A percentile compares a stretch with the other conserved stretches of the same genome.
Conservation (phyloP, 1,140 invertebrate species). For the Drosophila setifemur region DNA sequence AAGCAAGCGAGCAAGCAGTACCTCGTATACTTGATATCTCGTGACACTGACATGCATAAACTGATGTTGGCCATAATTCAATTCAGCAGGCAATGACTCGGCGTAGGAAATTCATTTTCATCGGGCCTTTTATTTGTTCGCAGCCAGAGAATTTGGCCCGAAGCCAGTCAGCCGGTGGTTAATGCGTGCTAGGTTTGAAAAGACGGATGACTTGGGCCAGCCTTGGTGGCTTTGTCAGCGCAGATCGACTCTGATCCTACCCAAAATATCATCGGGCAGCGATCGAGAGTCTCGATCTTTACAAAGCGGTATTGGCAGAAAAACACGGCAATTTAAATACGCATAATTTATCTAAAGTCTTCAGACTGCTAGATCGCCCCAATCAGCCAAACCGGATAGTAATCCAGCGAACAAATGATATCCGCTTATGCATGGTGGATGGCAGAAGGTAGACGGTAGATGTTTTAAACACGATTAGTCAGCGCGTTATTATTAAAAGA, state of each 20-base stretch:
- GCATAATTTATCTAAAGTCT: slow-evolving; percentile 40
- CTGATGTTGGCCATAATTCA: slow-evolving; percentile 14
- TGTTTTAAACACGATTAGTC: slow-evolving; percentile 49
- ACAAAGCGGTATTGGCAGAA: slow-evolving; percentile 23
- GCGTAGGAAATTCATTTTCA: not conserved
- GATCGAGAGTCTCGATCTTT: slow-evolving; percentile 9
- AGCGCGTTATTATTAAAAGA: slow-evolving; percentile 53
- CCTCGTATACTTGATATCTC: slow-evolving; percentile 14
- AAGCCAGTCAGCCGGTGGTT: not conserved
- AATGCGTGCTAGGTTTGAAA: not conserved
- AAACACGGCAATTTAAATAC: slow-evolving; percentile 14
- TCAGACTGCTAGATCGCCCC: slow-evolving; percentile 12
- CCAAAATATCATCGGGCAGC: slow-evolving; percentile 22
- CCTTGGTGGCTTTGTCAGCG: slow-evolving; percentile 15
- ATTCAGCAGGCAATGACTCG: not conserved
- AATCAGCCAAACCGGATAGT: slow-evolving; percentile 66
- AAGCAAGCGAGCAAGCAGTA: slow-evolving; percentile 13
- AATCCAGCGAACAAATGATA: slow-evolving; percentile 51
- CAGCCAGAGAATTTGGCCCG: not conserved
- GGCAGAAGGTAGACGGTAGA: slow-evolving; percentile 9
- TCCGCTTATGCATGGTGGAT: slow-evolving; percentile 51
- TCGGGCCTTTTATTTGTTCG: not conserved
- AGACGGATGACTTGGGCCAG: not conserved
- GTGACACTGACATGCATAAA: slow-evolving; percentile 4
- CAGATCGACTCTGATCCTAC: slow-evolving; percentile 12